Evolutionary conservation across 2,888 invertebrate species (phyloP), one percentile per base, ranked within the genome.

Genomic region (Caenorhabditis angaria): DNA sequence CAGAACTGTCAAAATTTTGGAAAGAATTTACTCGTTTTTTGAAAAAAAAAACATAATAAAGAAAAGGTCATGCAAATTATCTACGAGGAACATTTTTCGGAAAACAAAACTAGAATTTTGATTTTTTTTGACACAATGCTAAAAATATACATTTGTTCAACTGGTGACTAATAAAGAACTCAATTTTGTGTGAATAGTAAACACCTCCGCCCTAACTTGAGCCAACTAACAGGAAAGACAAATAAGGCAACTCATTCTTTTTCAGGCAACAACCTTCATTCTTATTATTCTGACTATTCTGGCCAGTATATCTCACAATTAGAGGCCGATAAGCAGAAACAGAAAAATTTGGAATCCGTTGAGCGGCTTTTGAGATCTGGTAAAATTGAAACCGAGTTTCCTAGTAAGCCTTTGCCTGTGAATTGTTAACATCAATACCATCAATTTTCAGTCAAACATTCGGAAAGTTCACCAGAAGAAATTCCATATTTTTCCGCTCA

Each of bases 351-450:
- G 4, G 61, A 71, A 28, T 72, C 73, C 6, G 70, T 73, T 4
- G 70, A 77, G n/a, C 50, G 70, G 32, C 58, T 73, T 22, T 50
- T 60, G 22, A 59, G 47, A 5, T 51, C 65, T 35, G 69, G 77
- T 10, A 57, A 72, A 12, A 69, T 71, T 56, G 80, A 80, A 56
- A 78, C 80, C n/a, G 78, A 80, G 47, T 80, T 80, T 50, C 72
- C 80, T 60, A 78, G 80, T 77, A 41, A 35, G 41, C n/a, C 8
- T 35, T 27, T 25, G 20, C 5, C 28, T 32, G 27, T 54, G n/a
- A 10, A n/a, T 5, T 35, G 4, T 6, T 6, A 57, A 24, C 3
- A 8, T 61, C n/a, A 22, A 41, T 27, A 32, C n/a, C n/a, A n/a
- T n/a, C n/a, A n/a, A n/a, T 61, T 69, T 69, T 32, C 29, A 70